Conservation (phyloP, 2,797 vertebrate genomes). For the Otus scops region DNA sequence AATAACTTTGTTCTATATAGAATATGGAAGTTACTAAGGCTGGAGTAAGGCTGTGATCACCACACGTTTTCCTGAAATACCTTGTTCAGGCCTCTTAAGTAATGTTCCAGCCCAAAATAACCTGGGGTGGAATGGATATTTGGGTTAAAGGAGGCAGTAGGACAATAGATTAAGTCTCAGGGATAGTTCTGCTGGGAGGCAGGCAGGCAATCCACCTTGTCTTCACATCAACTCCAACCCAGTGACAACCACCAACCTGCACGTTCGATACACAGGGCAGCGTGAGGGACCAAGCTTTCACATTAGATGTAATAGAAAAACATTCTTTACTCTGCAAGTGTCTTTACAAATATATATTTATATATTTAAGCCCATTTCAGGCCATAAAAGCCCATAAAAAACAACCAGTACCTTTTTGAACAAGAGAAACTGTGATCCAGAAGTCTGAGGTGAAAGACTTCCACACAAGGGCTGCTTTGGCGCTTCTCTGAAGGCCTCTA, state of each 20-base stretch:
- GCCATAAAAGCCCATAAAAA: conserved; percentile 62
- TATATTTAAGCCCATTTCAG: conserved; percentile 74
- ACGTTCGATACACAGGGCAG: background rate
- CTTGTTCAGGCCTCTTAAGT: background rate
- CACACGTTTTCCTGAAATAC: background rate
- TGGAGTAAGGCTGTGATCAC: background rate
- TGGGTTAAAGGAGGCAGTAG: background rate
- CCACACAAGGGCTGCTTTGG: conserved; percentile 38
- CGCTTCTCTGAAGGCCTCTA: conserved; percentile 68
- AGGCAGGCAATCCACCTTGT: background rate
- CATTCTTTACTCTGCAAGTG: conserved; percentile 77
- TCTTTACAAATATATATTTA: conserved; percentile 77
- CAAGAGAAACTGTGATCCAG: conserved; percentile 51
- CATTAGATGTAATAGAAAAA: conserved; percentile 64
- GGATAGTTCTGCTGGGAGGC: background rate
- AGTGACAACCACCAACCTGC: background rate
- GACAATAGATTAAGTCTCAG: background rate
- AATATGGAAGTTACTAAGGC: background rate
- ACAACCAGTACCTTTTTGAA: conserved; percentile 67
- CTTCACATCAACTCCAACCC: background rate
- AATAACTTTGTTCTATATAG: background rate
- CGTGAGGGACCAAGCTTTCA: conserved; percentile 57
- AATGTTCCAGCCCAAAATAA: background rate
- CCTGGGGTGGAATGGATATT: background rate
- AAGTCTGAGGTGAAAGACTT: conserved; percentile 53